These are phyloP conservation scores for Pelodiscus sinensis DNA, from an alignment of 2,113 vertebrate species.

Conservation along the genomic window DNA sequence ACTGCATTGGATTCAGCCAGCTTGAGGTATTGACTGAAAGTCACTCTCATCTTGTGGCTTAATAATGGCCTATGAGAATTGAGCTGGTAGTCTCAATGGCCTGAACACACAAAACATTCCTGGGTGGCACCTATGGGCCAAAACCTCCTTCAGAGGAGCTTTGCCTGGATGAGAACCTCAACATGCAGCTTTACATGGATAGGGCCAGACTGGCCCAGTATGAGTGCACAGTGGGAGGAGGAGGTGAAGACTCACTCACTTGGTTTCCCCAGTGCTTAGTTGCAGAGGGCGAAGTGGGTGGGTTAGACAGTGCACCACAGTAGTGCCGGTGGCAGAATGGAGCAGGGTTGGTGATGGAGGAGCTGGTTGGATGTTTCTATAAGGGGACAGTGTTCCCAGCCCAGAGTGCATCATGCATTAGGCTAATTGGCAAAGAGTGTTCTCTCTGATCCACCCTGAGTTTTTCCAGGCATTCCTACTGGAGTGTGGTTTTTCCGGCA, in stretches of 20 bases:
- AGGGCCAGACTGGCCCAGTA: neutral
- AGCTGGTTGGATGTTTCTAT: neutral
- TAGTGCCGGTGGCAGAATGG: neutral
- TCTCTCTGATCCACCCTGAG: constrained; percentile 27
- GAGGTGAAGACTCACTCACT: neutral
- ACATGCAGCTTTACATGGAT: neutral
- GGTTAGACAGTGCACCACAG: neutral
- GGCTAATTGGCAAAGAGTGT: neutral
- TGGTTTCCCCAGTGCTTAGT: neutral
- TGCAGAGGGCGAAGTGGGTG: neutral
- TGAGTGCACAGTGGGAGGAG: neutral
- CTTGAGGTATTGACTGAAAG: neutral
- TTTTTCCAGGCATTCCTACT: constrained; percentile 45
- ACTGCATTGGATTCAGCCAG: accelerated
- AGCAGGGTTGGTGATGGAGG: neutral
- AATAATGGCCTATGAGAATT: accelerated
- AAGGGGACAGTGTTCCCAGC: neutral
- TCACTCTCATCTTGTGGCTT: accelerated
- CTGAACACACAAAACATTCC: neutral
- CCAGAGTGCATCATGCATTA: neutral
- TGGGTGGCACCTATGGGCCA: neutral
- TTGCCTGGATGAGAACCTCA: neutral
- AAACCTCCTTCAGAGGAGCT: neutral
- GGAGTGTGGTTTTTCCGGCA: constrained; percentile 37
- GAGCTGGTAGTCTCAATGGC: neutral